Percentiles rank a stretch among this genome's conserved stretches.
Conservation (phyloP, 2,888 invertebrate genomes). For the Automeris io region DNA sequence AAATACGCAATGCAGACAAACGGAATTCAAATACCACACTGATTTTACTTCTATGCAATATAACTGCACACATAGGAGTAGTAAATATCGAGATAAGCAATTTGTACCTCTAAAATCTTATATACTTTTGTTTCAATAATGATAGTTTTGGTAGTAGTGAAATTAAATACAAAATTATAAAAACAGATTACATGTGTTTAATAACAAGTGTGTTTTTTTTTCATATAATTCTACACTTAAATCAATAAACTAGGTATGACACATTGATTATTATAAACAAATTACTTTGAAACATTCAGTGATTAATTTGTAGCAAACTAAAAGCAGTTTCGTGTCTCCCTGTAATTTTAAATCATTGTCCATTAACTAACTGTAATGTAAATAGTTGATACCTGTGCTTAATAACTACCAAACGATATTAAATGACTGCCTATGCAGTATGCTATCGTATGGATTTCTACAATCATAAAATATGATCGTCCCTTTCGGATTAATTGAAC, state of each 20-base stretch:
- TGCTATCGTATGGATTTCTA: neutral
- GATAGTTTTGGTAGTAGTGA: too few relatives aligned
- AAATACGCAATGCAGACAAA: neutral
- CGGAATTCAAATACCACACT: neutral
- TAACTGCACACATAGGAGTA: neutral
- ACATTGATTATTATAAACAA: neutral
- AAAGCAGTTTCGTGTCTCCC: neutral
- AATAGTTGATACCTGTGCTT: conserved; percentile 5
- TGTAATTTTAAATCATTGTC: conserved; percentile 4
- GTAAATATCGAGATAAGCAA: neutral
- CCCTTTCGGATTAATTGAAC: conserved; percentile 4
- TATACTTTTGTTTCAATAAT: neutral
- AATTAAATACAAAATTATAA: too few relatives aligned
- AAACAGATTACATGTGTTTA: too few relatives aligned
- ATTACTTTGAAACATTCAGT: neutral
- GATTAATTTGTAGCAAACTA: neutral
- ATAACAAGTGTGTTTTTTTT: too few relatives aligned
- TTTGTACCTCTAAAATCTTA: neutral
- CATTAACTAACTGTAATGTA: neutral
- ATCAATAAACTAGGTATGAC: too few relatives aligned
- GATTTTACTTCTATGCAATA: neutral
- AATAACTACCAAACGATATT: conserved; percentile 9
- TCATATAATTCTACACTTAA: too few relatives aligned
- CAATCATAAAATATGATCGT: conserved; percentile 3
- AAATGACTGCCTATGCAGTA: conserved; percentile 10